A percentile compares a stretch with the other conserved stretches of the same genome.
Conservation (phyloP, 2,113 vertebrate species). For the Greenwoodochromis staneri region DNA sequence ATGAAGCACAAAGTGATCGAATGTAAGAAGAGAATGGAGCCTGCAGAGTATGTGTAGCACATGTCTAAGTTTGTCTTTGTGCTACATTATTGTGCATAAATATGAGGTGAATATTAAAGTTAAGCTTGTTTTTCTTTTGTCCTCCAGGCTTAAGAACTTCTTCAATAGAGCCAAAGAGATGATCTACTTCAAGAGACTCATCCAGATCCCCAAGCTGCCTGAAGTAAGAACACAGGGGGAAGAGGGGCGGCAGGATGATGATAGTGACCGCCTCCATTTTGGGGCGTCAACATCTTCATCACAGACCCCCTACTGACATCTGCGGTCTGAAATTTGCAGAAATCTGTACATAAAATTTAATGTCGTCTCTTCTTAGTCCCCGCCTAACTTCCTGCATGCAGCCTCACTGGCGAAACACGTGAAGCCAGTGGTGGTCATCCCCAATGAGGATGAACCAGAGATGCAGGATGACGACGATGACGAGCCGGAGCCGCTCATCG, state of each 20-base stretch:
- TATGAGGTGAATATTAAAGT: not conserved
- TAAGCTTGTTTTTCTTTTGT: not conserved
- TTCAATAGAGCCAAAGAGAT: slow-evolving; percentile 93
- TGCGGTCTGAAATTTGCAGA: not conserved
- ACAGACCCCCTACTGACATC: not conserved
- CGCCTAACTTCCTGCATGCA: slow-evolving; percentile 91
- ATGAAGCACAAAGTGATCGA: not conserved
- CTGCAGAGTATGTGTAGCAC: not conserved
- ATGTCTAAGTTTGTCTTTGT: not conserved
- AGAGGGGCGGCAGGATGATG: not conserved
- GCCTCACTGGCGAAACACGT: slow-evolving; percentile 91
- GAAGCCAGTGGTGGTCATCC: slow-evolving; percentile 93
- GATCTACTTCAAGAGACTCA: slow-evolving; percentile 95
- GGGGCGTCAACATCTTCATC: not conserved
- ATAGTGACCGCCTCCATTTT: not conserved
- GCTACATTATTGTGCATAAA: not conserved
- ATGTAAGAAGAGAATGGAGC: not conserved
- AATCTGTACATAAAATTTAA: not conserved
- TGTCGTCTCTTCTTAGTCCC: slow-evolving; percentile 50
- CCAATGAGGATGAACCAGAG: slow-evolving; percentile 76
- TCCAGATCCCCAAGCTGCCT: slow-evolving; percentile 93
- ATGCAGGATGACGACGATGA: slow-evolving; percentile 81
- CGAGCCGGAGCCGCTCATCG: slow-evolving; percentile 86
- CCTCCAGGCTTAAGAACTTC: slow-evolving; percentile 85
- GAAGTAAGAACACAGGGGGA: slow-evolving; percentile 74